phyloP scores from a whole-genome alignment of 2,888 invertebrate genomes.

The Eupithecia insigniata region DNA sequence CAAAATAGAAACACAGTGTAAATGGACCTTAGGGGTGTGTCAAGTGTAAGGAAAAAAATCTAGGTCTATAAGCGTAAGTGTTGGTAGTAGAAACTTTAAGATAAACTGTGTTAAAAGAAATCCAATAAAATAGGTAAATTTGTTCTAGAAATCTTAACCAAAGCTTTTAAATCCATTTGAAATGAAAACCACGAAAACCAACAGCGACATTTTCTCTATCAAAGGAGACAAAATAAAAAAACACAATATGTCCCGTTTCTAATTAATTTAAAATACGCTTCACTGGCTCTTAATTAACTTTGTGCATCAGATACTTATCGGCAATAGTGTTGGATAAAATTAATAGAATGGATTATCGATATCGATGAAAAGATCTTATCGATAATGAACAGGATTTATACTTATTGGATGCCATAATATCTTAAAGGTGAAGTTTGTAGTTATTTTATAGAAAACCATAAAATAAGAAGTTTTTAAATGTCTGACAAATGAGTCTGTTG shows the following conservation, averaged over 20 bases:
- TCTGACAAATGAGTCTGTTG: neutral
- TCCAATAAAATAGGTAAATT: neutral
- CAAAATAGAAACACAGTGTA: no score
- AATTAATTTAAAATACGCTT: conserved; percentile 65
- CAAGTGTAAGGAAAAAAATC: no score
- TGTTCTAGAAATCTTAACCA: neutral
- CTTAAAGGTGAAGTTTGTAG: neutral
- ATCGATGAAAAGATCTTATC: neutral
- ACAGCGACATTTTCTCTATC: conserved; percentile 1
- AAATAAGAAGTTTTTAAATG: no score
- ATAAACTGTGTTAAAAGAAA: neutral
- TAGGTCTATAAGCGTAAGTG: no score
- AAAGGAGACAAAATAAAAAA: conserved; percentile 28
- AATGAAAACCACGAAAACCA: conserved; percentile 3
- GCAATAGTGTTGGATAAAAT: conserved; percentile 48
- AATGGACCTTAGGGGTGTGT: no score
- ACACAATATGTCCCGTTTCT: conserved; percentile 43
- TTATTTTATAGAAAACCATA: neutral
- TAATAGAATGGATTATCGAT: conserved; percentile 32
- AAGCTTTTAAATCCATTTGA: conserved; percentile 2
- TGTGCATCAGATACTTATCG: conserved; percentile 66
- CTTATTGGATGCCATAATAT: neutral
- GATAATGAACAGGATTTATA: neutral
- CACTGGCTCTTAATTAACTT: conserved; percentile 67
- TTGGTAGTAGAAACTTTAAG: neutral